Base-by-base conservation (phyloP, 2,888 invertebrate species). In the Aphodius granarius region DNA sequence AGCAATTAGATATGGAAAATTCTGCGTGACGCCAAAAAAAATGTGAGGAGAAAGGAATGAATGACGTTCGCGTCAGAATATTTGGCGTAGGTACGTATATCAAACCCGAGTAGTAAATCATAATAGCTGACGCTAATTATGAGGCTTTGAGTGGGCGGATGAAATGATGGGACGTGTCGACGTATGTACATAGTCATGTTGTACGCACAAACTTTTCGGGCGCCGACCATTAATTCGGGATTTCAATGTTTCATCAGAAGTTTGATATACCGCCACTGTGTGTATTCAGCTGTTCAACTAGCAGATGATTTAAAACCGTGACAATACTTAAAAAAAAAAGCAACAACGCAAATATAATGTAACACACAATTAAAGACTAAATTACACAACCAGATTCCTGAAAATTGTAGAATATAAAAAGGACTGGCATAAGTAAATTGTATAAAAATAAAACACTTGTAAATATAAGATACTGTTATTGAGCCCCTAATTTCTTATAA, bases 101-200 rank as follows among this genome's bases (percentile, higher is more conserved):
- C 43, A 43, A 43, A 43, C 43, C 13, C 43, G 43, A 13, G 43
- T 19, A 63, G 19, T 72, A 72, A 63, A 72, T 72, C 71, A 72
- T 72, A 62, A 72, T 62, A 72, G 22, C 71, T 20, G 71, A 72
- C 71, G 63, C 62, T 63, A 72, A 72, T 72, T 72, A 72, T 63
- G 19, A 19, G 62, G 70, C 63, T 22, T 19, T 18, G 20, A 72
- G 17, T 16, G 63, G 13, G 43, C 6, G 2, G 43, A 43, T 13
- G 43, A 43, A 43, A 6, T 43, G 43, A 43, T 43, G 43, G 43
- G 43, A 43, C 43, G 13, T 43, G 43, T 43, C 43, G 43, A 13
- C 13, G 6, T 43, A 13, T 43, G 9, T 6, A 43, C 13, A 13
- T 1, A 9, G 43, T 43, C 43, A 43, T 43, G 43, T 43, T 9